Evolutionary conservation across 2,888 invertebrate species (phyloP).

Genomic region (Eulithis testata): DNA sequence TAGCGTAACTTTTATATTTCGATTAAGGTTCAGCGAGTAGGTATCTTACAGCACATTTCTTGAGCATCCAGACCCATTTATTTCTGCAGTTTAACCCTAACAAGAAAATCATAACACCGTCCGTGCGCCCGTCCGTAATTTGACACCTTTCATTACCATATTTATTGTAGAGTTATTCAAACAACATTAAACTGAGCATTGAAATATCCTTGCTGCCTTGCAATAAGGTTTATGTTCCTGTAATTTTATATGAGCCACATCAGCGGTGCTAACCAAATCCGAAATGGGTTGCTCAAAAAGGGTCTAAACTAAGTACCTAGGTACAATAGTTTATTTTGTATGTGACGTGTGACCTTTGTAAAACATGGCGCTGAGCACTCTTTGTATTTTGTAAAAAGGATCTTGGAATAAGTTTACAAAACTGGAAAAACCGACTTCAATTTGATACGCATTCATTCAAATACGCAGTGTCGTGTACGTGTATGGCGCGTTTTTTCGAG

Average conservation of each 20-base stretch:
- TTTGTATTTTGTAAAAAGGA: no score
- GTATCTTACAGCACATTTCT: no score
- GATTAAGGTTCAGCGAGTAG: background rate
- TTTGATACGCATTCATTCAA: no score
- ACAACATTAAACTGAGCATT: constrained; percentile 27
- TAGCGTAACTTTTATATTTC: background rate
- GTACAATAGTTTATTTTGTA: constrained; percentile 31
- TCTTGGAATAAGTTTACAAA: no score
- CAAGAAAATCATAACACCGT: constrained; percentile 73
- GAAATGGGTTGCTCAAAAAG: constrained; percentile 47
- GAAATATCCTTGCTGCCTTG: constrained; percentile 7
- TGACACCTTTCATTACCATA: constrained; percentile 84
- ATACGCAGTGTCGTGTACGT: no score
- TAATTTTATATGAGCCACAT: background rate
- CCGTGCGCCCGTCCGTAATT: constrained; percentile 74
- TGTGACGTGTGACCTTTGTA: constrained; percentile 34
- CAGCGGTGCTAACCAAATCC: constrained; percentile 58
- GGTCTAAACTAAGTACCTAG: background rate
- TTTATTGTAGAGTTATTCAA: constrained; percentile 68
- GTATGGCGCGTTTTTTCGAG: no score
- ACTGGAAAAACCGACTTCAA: no score
- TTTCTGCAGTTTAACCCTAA: constrained; percentile 43
- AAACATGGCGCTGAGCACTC: no score
- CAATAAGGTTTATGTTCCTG: constrained; percentile 8
- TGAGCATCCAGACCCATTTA: no score